Conservation (phyloP, 2,888 invertebrate genomes). For the Gortyna flavago region DNA sequence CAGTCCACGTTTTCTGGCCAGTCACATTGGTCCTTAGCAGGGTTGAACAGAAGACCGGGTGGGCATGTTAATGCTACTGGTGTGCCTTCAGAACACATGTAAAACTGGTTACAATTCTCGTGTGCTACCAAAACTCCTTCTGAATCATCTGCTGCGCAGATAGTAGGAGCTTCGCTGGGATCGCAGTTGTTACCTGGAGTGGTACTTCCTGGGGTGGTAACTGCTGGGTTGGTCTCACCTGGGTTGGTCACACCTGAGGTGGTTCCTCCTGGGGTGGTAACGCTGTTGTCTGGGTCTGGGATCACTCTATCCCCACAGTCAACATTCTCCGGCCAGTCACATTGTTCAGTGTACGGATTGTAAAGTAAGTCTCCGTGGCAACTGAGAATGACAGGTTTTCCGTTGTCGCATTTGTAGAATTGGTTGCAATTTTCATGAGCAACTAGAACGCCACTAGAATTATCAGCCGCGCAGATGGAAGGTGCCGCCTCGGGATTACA, state of each 20-base stretch:
- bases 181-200: conserved; percentile 51
- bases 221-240: not conserved
- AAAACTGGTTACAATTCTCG: conserved; percentile 75
- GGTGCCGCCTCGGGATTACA: conserved; percentile 67
- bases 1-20: conserved; percentile 73
- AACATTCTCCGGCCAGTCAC: conserved; percentile 74
- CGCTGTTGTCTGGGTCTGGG: no score
- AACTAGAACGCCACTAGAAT: conserved; percentile 67
- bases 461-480: conserved; percentile 67
- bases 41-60: conserved; percentile 65
- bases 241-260: not conserved
- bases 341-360: conserved; percentile 62
- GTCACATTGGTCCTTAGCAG: conserved; percentile 69
- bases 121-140: conserved; percentile 71
- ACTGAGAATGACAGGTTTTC: not conserved
- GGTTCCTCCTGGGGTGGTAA: conserved; percentile 7
- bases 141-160: conserved; percentile 68
- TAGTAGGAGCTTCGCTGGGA: conserved; percentile 68
- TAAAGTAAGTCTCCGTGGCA: not conserved
- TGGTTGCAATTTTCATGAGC: conserved; percentile 75
- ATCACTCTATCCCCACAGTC: conserved; percentile 67
- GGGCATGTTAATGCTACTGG: conserved; percentile 67
- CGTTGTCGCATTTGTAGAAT: conserved; percentile 64
- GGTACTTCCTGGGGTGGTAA: conserved; percentile 20
- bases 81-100: conserved; percentile 66